Conservation (phyloP, 2,797 vertebrate species). For the Thaleichthys pacificus region DNA sequence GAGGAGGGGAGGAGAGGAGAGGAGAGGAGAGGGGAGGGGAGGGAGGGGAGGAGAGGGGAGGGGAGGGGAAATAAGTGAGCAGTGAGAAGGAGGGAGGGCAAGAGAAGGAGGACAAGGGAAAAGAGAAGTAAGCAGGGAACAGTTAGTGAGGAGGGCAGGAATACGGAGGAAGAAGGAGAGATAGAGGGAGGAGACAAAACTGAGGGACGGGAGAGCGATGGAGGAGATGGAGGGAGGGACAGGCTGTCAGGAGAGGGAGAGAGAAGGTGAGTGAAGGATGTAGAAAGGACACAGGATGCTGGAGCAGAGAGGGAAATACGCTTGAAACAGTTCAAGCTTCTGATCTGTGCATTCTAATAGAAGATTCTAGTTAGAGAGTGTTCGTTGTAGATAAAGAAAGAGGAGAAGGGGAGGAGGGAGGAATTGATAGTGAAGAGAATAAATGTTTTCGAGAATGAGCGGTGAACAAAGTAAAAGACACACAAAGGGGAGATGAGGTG, state of each 20-base stretch:
- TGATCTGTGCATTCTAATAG: too few species aligned
- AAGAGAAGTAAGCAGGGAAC: conserved; percentile 13
- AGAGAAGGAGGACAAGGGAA: conserved; percentile 32
- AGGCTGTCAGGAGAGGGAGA: too few species aligned
- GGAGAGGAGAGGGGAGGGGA: conserved; percentile 33
- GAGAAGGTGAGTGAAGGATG: too few species aligned
- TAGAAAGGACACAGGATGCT: neutral
- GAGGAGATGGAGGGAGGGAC: too few species aligned
- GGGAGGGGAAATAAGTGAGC: neutral
- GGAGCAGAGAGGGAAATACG: neutral
- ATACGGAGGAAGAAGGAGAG: too few species aligned
- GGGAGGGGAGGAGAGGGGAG: neutral
- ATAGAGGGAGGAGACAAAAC: too few species aligned
- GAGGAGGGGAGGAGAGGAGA: neutral
- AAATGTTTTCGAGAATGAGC: neutral
- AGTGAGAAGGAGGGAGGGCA: neutral
- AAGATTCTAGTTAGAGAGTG: neutral
- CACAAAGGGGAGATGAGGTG: neutral
- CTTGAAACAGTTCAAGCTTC: too few species aligned
- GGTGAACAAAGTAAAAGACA: conserved; percentile 7
- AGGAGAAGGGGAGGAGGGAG: conserved; percentile 23
- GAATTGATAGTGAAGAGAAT: neutral
- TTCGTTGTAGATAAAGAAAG: conserved; percentile 19
- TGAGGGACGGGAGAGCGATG: too few species aligned
- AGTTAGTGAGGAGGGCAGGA: neutral